Conservation (phyloP, 53 echinoderm and acorn worm genomes). For the Actinopyga echinites region DNA sequence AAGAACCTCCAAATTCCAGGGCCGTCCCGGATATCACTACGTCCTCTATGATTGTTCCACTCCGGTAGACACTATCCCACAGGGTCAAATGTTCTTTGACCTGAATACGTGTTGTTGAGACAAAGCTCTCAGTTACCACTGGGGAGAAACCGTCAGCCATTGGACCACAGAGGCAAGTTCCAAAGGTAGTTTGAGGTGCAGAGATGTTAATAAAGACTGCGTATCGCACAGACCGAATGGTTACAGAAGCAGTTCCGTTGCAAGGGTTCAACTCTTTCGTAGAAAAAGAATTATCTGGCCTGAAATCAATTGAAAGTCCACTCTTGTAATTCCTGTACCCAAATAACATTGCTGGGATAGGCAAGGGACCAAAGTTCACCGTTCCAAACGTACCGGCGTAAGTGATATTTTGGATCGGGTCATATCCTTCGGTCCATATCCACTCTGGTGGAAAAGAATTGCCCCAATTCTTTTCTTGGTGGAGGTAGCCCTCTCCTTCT, state of each 20-base stretch:
- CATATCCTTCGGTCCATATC: conserved; percentile 73
- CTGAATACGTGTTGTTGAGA: conserved; percentile 42
- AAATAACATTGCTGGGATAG: conserved; percentile 65
- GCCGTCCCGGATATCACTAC: conserved; percentile 44
- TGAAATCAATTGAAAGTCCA: conserved; percentile 57
- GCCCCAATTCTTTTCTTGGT: conserved; percentile 95
- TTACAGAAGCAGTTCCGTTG: conserved; percentile 46
- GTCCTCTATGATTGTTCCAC: conserved; percentile 36
- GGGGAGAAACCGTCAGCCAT: conserved; percentile 63
- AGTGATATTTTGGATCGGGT: conserved; percentile 28
- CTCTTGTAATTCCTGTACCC: conserved; percentile 69
- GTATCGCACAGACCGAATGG: conserved; percentile 32
- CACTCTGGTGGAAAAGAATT: conserved; percentile 71
- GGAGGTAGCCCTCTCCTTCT: conserved; percentile 53
- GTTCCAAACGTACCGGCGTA: conserved; percentile 75
- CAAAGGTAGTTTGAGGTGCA: conserved; percentile 47
- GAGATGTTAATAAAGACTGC: conserved; percentile 41
- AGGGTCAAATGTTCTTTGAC: conserved; percentile 5
- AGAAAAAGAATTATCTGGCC: conserved; percentile 59
- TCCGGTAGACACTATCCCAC: conserved; percentile 10
- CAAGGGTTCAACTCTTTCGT: conserved; percentile 46
- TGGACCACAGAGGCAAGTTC: conserved; percentile 72
- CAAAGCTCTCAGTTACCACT: conserved; percentile 70
- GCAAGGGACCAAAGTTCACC: conserved; percentile 24
- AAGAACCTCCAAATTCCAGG: conserved; percentile 73